Base-by-base conservation (phyloP, 1,140 invertebrate genomes). In the Halictus rubicundus region DNA sequence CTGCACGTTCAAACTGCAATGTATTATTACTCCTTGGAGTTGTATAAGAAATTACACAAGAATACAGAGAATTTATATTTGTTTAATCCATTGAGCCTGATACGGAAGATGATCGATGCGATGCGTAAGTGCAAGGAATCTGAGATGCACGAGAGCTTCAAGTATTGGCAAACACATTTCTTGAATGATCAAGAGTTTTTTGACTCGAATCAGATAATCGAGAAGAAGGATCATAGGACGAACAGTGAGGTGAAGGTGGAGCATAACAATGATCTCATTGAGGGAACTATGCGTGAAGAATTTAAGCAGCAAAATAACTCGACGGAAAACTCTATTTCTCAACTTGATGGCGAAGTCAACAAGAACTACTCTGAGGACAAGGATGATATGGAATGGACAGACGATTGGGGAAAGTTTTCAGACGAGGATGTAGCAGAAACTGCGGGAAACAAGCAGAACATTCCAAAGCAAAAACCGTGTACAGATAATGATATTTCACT, bases 1-100 rank as follows among this genome's bases (percentile, higher is more conserved):
- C 82, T 93, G 21, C 87, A 89, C 42, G 75, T 82, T 71, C 91
- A 93, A 77, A 81, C 91, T 21, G 89, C 90, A 8, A 68, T 86
- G 21, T 93, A 92, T 82, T 93, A 89, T 57, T 93, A 86, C 81
- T 87, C 90, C 8, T 79, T 94, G 19, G 86, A 92, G 73, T 63
- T 93, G 27, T 81, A 87, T 69, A 90, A 84, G 75, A 82, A 83
- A 61, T 59, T 88, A 7, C 61, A 83, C 68, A 42, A 54, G 42
- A 80, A 90, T n/a, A 74, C 39, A 42, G 68, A 75, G n/a, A 81
- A 89, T 25, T 68, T 83, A 57, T 88, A 87, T 84, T 88, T 82
- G 16, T 89, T 91, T 42, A 87, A 87, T 83, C 92, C 92, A 21
- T 64, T 89, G 23, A 73, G 88, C 65, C 83, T 93, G 69, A 92